phyloP scores from a whole-genome alignment of 2,888 invertebrate species.

The Diplazon laetatorius region DNA sequence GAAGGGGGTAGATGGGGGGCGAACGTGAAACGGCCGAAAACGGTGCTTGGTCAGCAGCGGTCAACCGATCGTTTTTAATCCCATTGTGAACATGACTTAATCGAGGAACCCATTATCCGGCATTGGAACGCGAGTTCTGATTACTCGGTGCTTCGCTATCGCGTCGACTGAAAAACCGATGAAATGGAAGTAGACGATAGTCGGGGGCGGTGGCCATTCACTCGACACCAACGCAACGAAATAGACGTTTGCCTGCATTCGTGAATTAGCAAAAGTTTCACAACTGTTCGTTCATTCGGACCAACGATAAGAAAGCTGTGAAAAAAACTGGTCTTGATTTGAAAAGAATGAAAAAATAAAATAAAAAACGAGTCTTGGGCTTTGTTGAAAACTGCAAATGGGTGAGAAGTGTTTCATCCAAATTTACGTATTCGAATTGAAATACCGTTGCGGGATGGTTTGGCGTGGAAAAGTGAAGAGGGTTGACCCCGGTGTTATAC shows the following conservation, averaged over 20 bases:
- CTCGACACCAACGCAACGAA: not conserved
- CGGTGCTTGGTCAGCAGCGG: slow-evolving; percentile 79
- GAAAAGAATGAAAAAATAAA: too few species aligned
- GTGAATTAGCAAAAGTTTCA: not conserved
- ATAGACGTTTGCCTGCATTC: slow-evolving; percentile 71
- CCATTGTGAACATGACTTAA: slow-evolving; percentile 81
- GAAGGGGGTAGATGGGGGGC: too few species aligned
- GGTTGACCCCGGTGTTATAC: too few species aligned
- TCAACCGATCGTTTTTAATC: slow-evolving; percentile 80
- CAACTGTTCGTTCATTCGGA: not conserved
- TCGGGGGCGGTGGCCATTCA: not conserved
- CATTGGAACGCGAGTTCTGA: slow-evolving; percentile 52
- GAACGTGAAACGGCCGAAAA: slow-evolving; percentile 48
- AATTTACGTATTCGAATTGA: slow-evolving; percentile 66
- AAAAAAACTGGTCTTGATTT: not conserved
- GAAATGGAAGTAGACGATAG: not conserved
- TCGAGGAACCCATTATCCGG: slow-evolving; percentile 79
- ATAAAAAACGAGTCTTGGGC: too few species aligned
- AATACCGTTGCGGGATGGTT: slow-evolving; percentile 29
- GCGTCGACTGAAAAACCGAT: not conserved
- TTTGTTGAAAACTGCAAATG: not conserved
- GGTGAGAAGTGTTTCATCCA: not conserved
- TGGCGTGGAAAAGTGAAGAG: slow-evolving; percentile 71
- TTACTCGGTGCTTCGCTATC: slow-evolving; percentile 32
- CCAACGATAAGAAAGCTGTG: not conserved